Conservation (phyloP, 1,140 invertebrate genomes). For the Drosophila ficusphila region DNA sequence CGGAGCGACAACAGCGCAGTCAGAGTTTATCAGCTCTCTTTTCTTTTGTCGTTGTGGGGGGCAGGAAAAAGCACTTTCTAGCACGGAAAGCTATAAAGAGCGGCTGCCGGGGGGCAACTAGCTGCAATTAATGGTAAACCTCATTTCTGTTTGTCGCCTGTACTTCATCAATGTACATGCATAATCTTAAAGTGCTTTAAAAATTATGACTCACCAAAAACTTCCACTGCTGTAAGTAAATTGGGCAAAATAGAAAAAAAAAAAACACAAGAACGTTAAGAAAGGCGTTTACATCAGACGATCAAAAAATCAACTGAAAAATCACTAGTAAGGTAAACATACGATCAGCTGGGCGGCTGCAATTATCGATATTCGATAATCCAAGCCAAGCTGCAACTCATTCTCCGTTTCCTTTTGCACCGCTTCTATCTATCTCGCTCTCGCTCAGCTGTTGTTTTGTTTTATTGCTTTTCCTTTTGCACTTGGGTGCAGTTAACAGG, state of each 20-base stretch:
- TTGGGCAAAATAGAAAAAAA: conserved; percentile 1
- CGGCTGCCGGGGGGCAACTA: neutral
- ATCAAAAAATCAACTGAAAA: neutral
- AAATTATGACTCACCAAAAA: conserved; percentile 6
- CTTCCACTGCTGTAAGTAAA: conserved; percentile 17
- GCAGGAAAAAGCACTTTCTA: conserved; percentile 12
- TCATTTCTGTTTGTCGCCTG: conserved; percentile 14
- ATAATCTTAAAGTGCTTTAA: neutral
- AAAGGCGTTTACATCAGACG: neutral
- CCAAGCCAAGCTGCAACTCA: conserved; percentile 9
- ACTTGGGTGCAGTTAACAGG: conserved; percentile 8
- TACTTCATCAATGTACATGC: conserved; percentile 1
- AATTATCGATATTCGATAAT: conserved; percentile 41
- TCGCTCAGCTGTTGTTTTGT: conserved; percentile 33
- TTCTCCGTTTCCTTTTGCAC: neutral
- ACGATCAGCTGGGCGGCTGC: conserved; percentile 36
- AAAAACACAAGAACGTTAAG: conserved; percentile 11
- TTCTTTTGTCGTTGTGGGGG: conserved; percentile 30
- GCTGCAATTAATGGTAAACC: conserved; percentile 33
- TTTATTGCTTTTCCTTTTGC: conserved; percentile 3
- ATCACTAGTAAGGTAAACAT: neutral
- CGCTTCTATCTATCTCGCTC: neutral
- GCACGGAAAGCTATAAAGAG: neutral
- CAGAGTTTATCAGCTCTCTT: conserved; percentile 37
- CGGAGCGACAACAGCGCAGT: conserved; percentile 18